Percentiles rank a stretch among this genome's conserved stretches.
phyloP scores from a whole-genome alignment of 2,797 vertebrate genomes.

The Neolamprologus multifasciatus region DNA sequence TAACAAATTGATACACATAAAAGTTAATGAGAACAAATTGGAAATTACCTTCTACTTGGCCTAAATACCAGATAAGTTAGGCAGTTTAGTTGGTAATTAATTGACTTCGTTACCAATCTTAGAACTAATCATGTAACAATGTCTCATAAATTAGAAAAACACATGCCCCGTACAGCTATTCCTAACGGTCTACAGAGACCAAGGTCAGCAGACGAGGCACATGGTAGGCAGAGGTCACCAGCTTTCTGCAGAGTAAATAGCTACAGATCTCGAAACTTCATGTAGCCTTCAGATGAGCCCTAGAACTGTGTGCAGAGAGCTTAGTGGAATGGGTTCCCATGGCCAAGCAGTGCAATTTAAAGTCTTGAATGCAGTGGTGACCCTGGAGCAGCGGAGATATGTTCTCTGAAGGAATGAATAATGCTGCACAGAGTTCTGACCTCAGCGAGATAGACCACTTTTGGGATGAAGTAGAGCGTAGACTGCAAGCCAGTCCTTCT shows the following conservation, averaged over 20 bases:
- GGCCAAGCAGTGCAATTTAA: neutral
- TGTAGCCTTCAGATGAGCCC: neutral
- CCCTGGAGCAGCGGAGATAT: fast-evolving
- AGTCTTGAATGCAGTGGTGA: neutral
- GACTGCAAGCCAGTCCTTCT: neutral
- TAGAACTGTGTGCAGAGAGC: neutral
- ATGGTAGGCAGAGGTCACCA: neutral
- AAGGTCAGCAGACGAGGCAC: neutral
- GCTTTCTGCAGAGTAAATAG: neutral
- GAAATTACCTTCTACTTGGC: neutral
- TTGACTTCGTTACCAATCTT: neutral
- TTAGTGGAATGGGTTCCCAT: neutral
- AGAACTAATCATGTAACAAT: neutral
- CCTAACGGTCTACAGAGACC: fast-evolving
- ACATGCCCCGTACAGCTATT: neutral
- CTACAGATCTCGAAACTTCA: neutral
- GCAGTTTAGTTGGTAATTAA: neutral
- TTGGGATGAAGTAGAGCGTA: neutral
- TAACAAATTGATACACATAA: neutral
- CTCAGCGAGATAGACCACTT: neutral
- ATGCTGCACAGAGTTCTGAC: neutral
- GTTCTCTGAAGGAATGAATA: neutral
- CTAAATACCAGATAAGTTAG: neutral
- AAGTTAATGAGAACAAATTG: neutral
- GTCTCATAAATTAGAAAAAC: neutral